Base-by-base conservation (phyloP, 1,140 invertebrate species). In the Limonius californicus region DNA sequence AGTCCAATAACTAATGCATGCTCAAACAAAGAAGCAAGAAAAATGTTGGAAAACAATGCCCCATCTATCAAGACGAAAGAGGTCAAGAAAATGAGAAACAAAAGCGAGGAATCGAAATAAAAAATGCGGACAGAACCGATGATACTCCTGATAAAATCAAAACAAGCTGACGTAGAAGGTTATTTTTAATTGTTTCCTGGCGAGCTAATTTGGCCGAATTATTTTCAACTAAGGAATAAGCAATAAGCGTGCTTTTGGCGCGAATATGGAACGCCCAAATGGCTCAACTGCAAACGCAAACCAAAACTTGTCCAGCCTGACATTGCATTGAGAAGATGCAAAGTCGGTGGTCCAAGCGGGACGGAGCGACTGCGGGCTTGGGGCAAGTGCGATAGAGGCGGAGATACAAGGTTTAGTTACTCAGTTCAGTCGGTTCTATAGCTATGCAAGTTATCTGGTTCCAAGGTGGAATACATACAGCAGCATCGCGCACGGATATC, bases 401-500 rank as follows among this genome's bases (percentile, higher is more conserved):
- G 50, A 54, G 20, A 54, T 18, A 27, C 12, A n/a, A 18, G 9
- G 4, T 23, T 54, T 21, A 54, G 20, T 19, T 54, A 45, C 16
- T 45, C 42, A 45, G 42, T 45, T 15, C 4, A 18, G n/a, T 45
- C n/a, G 42, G 42, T 45, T 45, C 23, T 15, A 45, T 18, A 45
- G 42, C 42, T 45, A 45, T 45, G 42, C 42, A 55, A 55, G 55
- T n/a, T 57, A 57, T 39, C 55, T 57, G 55, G 55, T 57, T 42
- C 32, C 55, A 57, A 57, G 55, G 55, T 57, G 55, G 55, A 57
- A 57, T 30, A 55, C 53, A 55, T 57, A 57, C 23, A 57, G 32
- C 55, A 57, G 55, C 55, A 57, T 57, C 55, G 12, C 55, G 55
- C 55, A 57, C 55, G 55, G 55, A 57, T 27, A 27, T 57, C 50